phyloP scores from a whole-genome alignment of 2,797 vertebrate species.

The Chloroceryle inda region DNA sequence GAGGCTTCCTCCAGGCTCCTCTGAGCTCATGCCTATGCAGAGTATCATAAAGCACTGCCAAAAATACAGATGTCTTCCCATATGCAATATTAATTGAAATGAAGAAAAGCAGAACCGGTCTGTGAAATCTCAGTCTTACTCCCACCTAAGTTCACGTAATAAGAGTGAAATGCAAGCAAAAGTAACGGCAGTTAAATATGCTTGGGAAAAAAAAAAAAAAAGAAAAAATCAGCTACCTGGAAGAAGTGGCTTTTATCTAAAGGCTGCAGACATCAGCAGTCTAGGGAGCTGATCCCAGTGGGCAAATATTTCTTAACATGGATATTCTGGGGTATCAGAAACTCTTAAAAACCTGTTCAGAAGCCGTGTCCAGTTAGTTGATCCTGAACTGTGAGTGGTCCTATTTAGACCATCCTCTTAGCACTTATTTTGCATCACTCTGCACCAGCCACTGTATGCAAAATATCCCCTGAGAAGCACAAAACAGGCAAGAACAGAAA shows the following conservation, averaged over 20 bases:
- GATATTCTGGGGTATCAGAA: neutral
- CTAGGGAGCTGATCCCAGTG: neutral
- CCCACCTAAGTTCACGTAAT: neutral
- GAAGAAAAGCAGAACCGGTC: neutral
- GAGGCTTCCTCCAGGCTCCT: neutral
- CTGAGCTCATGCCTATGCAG: neutral
- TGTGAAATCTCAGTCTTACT: neutral
- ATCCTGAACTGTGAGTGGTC: neutral
- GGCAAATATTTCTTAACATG: neutral
- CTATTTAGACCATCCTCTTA: neutral
- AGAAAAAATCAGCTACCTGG: neutral
- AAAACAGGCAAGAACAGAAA: neutral
- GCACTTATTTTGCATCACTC: neutral
- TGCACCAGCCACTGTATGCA: neutral
- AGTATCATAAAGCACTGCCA: neutral
- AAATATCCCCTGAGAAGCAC: neutral
- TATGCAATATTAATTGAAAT: neutral
- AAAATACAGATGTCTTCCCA: neutral
- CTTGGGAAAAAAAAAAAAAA: neutral
- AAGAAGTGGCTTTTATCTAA: conserved; percentile 8
- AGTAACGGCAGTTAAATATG: neutral
- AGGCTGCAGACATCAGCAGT: neutral
- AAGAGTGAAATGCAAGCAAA: neutral
- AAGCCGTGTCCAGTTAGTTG: neutral
- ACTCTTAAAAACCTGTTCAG: neutral